Base-by-base conservation (phyloP, 2,113 vertebrate species). In the Epinephelus moara region DNA sequence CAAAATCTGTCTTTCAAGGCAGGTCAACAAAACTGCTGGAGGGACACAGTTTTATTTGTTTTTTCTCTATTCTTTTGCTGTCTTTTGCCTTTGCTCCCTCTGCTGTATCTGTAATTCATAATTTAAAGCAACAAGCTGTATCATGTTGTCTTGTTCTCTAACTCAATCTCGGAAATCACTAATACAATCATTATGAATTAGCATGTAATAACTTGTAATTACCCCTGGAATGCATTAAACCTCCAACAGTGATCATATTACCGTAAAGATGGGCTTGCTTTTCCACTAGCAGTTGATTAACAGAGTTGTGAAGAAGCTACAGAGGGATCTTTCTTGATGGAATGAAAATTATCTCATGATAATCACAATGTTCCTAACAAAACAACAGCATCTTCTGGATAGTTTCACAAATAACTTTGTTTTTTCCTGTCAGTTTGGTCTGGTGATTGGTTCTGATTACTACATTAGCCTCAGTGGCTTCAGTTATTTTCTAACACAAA, bases 101-200 rank as follows among this genome's bases (percentile, higher is more conserved):
- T n/a, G 27, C 23, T 27, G 55, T 9, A 47, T 47, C 1, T 37
- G 33, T 59, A 45, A 47, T 6, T 60, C 56, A 4, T 9, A 30
- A 12, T 42, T 74, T 6, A 67, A 49, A 67, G 15, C 64, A 67
- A 27, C 64, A 67, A 17, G 15, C 45, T 19, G 45, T 19, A 27
- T 67, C n/a, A 42, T 47, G 63, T 66, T 18, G n/a, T 67, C 7
- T 17, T 70, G 30, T 45, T 25, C 23, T 73, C 23, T 12, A 60
- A 60, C 40, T 74, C 57, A 50, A 12, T 74, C 71, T 18, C 40
- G 40, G 55, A 75, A 63, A 25, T 75, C 21, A 18, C 19, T 23
- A 19, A 63, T 52, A 17, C 21, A 61, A 21, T 61, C 19, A 47
- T 47, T 27, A 47, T 0, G 18, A 52, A 63, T 52, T 30, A 52